A percentile compares a stretch with the other conserved stretches of the same genome.
Evolutionary conservation across 1,140 invertebrate genomes (phyloP).

Genomic region (Ladona fulva): DNA sequence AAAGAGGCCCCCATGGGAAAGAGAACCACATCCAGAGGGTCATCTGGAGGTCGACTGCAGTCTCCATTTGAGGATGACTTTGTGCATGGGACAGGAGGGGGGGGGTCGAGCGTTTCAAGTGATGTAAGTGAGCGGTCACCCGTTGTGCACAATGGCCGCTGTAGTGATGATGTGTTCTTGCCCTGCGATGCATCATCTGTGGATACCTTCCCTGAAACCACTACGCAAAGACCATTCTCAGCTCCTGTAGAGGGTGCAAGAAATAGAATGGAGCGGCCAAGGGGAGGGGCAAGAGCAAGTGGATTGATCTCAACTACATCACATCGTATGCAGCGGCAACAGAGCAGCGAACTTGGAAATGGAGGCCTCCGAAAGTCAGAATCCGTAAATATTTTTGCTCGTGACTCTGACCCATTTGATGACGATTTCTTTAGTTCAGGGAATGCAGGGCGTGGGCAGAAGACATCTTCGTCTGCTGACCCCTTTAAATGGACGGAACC

Average conservation of each 20-base stretch:
- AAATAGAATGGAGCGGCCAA: slow-evolving; percentile 27
- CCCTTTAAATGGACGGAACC: background rate
- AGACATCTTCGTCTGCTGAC: background rate
- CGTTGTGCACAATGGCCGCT: slow-evolving; percentile 10
- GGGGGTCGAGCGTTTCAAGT: slow-evolving; percentile 29
- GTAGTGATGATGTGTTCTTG: slow-evolving; percentile 24
- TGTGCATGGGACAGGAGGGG: slow-evolving; percentile 32
- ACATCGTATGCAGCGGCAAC: slow-evolving; percentile 27
- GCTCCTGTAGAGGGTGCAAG: background rate
- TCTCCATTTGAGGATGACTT: slow-evolving; percentile 66
- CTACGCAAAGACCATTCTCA: background rate
- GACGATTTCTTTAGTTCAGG: slow-evolving; percentile 71
- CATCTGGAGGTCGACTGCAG: slow-evolving; percentile 32
- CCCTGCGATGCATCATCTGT: slow-evolving; percentile 15
- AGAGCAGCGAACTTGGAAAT: slow-evolving; percentile 26
- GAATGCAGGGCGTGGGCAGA: slow-evolving; percentile 35
- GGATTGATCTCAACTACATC: background rate
- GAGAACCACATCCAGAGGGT: background rate
- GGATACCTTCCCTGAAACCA: background rate
- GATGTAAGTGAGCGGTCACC: slow-evolving; percentile 28
- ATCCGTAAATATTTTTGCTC: slow-evolving; percentile 75
- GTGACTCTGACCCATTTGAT: slow-evolving; percentile 72
- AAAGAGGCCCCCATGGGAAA: slow-evolving; percentile 25
- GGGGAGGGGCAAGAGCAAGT: slow-evolving; percentile 25
- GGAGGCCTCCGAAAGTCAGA: slow-evolving; percentile 52